Evolutionary conservation across 2,113 vertebrate genomes (phyloP).

Genomic region (Plecturocebus donacophilus): DNA sequence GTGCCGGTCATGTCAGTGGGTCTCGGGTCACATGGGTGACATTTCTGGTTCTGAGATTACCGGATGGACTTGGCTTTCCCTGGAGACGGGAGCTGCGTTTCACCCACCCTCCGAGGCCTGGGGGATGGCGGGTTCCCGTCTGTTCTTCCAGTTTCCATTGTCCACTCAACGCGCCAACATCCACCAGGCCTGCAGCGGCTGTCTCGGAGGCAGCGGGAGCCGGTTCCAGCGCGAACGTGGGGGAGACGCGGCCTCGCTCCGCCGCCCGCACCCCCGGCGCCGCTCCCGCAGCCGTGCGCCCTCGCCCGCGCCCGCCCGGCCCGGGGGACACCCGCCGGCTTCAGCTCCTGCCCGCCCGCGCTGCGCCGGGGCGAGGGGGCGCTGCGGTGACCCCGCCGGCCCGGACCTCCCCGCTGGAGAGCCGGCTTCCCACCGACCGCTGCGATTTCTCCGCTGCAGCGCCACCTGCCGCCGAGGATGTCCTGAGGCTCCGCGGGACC

Average conservation of each 20-base stretch:
- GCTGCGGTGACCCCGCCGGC: accelerated
- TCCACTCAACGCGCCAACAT: accelerated
- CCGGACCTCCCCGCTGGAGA: accelerated
- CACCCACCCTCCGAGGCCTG: accelerated
- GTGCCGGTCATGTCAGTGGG: accelerated
- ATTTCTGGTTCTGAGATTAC: background rate
- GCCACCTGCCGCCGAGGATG: accelerated
- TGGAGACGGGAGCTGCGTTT: accelerated
- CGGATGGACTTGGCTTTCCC: background rate
- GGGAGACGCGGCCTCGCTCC: accelerated
- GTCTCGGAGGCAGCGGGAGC: background rate
- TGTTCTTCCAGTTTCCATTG: accelerated
- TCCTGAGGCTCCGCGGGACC: no score
- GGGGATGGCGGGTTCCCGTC: accelerated
- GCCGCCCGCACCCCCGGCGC: no score
- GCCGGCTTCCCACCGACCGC: background rate
- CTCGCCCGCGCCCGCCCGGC: background rate
- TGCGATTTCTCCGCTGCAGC: no score
- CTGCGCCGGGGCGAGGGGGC: background rate
- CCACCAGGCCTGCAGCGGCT: background rate
- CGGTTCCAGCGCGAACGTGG: accelerated
- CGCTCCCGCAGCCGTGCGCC: accelerated
- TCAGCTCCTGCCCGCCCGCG: background rate
- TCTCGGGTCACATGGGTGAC: accelerated
- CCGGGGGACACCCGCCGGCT: background rate